phyloP scores from a whole-genome alignment of 2,113 vertebrate species.

The Pterophyllum scalare region DNA sequence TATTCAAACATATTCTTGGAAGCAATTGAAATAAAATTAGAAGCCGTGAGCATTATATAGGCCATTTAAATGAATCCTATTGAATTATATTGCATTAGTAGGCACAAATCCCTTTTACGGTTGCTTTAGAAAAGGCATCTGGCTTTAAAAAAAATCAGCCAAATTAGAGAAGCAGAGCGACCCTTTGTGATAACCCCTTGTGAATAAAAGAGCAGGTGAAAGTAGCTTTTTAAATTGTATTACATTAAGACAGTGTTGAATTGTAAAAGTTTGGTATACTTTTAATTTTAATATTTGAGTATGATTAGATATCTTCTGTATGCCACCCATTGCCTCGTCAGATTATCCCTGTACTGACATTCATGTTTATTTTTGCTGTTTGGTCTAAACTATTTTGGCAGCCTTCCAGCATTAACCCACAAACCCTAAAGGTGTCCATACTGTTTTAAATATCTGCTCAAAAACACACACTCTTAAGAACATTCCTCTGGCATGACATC shows the following conservation, averaged over 20 bases:
- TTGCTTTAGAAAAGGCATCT: not conserved
- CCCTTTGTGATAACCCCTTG: not conserved
- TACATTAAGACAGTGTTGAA: not conserved
- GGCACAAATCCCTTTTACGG: not conserved
- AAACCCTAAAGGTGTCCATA: conserved; percentile 8
- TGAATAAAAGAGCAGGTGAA: not conserved
- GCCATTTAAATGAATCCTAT: not conserved
- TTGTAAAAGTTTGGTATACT: not conserved
- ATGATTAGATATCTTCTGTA: not conserved
- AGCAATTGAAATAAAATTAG: not conserved
- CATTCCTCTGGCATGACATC: conserved; percentile 66
- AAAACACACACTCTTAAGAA: conserved; percentile 22
- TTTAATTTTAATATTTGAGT: not conserved
- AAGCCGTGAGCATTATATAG: not conserved
- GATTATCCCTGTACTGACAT: not conserved
- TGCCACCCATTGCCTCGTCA: not conserved
- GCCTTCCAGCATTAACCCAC: not conserved
- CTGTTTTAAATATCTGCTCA: conserved; percentile 38
- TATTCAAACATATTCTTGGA: not conserved
- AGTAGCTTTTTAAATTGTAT: not conserved
- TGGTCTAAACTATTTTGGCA: not conserved
- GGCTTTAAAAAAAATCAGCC: not conserved
- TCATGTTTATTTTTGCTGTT: not conserved
- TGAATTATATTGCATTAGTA: not conserved
- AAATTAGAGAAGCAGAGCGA: not conserved